Evolutionary conservation across 2,797 vertebrate species (phyloP), one percentile per base, ranked within the genome.

Genomic region (Enteromius fasciolatus): DNA sequence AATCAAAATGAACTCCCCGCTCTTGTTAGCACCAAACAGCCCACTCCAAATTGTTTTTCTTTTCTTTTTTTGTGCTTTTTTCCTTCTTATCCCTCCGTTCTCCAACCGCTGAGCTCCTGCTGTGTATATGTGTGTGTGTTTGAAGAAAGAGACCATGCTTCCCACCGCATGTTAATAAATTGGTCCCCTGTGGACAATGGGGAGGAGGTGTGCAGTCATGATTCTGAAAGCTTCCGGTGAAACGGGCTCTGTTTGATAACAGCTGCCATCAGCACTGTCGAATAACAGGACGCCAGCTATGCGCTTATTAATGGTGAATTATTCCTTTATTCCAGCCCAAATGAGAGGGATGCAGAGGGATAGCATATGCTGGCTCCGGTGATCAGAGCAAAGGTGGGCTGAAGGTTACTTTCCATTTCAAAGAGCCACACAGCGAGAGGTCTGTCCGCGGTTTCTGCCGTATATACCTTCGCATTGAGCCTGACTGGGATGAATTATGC

Each of bases 121-220:
- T 44, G 44, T 18, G 57, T 31, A 39, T 64, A 70, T 46, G n/a
- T 76, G 18, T 52, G 25, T 59, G 25, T 46, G n/a, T 76, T 20
- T 57, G 52, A 78, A 72, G 67, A 75, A 77, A 81, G 63, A 69
- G 63, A 7, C 69, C 15, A 59, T 76, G 61, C 77, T 80, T 69
- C 90, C 88, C 83, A 89, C 89, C 87, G 90, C 90, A 92, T 93
- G 93, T 93, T 92, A 93, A 94, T 94, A 94, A 94, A 94, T 93
- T 93, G 93, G 91, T 94, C 92, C 92, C 92, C 67, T 86, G 84
- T 44, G 44, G 74, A 74, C 73, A 36, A 57, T n/a, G 25, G 23
- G n/a, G 66, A 72, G 76, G 80, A 68, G 39, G 68, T 72, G 76
- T 50, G 76, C 28, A 64, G 57, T 80, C 83, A 78, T 33, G 48